phyloP scores from a whole-genome alignment of 2,888 invertebrate genomes.

The Lagria hirta region DNA sequence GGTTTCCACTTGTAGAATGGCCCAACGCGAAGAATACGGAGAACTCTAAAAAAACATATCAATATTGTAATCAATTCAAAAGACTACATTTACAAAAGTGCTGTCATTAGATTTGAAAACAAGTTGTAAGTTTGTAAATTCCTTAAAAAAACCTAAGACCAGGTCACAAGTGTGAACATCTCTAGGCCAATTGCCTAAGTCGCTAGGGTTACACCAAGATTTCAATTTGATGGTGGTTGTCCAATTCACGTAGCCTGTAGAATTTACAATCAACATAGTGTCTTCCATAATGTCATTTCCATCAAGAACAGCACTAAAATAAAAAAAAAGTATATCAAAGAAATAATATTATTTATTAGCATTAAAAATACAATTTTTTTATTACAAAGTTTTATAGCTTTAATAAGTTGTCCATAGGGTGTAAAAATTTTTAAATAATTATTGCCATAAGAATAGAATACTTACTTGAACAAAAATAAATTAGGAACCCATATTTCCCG shows the following conservation, averaged over 20 bases:
- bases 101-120: constrained; percentile 37
- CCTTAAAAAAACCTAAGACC: constrained; percentile 48
- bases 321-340: too few relatives aligned
- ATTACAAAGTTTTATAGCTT: constrained; percentile 3
- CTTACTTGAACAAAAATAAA: constrained; percentile 55
- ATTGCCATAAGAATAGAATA: background rate
- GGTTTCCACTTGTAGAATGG: constrained; percentile 32
- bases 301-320: constrained; percentile 46
- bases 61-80: background rate
- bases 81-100: constrained; percentile 33
- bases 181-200: constrained; percentile 52
- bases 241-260: constrained; percentile 49
- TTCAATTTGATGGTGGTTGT: constrained; percentile 42
- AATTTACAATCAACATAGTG: constrained; percentile 40
- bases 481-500: constrained; percentile 65
- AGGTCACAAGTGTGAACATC: constrained; percentile 52
- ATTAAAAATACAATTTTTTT: too few relatives aligned
- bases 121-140: constrained; percentile 38
- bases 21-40: constrained; percentile 37
- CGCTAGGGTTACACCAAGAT: constrained; percentile 47
- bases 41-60: constrained; percentile 27
- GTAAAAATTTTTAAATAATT: background rate
- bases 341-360: too few relatives aligned
- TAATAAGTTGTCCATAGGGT: constrained; percentile 3
- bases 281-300: constrained; percentile 41